Conservation (phyloP, 2,888 invertebrate genomes). For the Apamea crenata region DNA sequence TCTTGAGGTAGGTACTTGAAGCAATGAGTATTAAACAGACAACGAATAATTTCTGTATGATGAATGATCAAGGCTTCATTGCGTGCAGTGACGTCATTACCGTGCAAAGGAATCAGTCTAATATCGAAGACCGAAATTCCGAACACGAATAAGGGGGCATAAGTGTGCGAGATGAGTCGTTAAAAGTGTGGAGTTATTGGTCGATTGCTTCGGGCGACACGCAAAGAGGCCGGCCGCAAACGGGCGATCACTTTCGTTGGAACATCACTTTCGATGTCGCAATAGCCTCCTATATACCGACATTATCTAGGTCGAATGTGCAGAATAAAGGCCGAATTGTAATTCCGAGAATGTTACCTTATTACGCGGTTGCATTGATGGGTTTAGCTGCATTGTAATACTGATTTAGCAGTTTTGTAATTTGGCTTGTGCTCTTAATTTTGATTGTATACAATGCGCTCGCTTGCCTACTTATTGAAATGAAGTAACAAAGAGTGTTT, state of each 20-base stretch:
- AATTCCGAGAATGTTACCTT: conserved; percentile 64
- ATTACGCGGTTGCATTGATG: conserved; percentile 62
- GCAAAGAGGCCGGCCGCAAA: conserved; percentile 64
- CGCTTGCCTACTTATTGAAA: conserved; percentile 20
- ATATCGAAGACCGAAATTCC: conserved; percentile 1
- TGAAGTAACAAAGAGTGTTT: conserved; percentile 21
- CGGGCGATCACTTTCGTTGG: conserved; percentile 76
- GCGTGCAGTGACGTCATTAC: conserved; percentile 54
- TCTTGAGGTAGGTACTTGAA: conserved; percentile 10
- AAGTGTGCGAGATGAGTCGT: conserved; percentile 61
- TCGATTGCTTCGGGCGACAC: conserved; percentile 66
- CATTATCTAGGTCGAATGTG: conserved; percentile 67
- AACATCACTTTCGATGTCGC: conserved; percentile 77
- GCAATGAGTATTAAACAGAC: conserved; percentile 6
- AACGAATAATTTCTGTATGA: conserved; percentile 42
- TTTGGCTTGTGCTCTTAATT: conserved; percentile 42
- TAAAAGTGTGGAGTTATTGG: conserved; percentile 65
- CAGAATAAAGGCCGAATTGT: conserved; percentile 67
- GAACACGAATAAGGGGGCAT: conserved; percentile 56
- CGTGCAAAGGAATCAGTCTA: conserved; percentile 42
- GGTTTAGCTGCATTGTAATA: conserved; percentile 52
- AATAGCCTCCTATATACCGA: conserved; percentile 58
- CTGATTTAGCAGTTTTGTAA: conserved; percentile 56
- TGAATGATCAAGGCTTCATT: conserved; percentile 64
- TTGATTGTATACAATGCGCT: conserved; percentile 32